Evolutionary conservation across 2,113 vertebrate genomes (phyloP), one percentile per base, ranked within the genome.

Genomic region (Cyprinodon variegatus): DNA sequence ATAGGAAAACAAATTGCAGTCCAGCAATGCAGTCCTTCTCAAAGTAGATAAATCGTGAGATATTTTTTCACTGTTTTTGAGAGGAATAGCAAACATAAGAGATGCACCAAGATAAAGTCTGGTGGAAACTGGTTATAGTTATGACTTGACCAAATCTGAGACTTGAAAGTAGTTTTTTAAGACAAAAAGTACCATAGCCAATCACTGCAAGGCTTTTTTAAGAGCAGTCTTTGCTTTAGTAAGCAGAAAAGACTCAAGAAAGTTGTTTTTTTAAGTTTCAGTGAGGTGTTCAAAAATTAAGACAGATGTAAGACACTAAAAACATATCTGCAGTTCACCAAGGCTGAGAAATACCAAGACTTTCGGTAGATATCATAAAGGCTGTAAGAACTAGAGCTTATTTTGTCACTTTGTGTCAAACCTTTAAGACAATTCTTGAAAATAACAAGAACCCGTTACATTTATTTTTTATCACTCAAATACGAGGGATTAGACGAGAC

Each of bases 1-100:
- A 87, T 80, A n/a, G 61, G 77, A 81, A 79, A 88, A 90, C 68
- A 90, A 90, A 86, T 81, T 76, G 81, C 69, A 64, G 63, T 69
- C 46, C 57, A 7, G 63, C 61, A 67, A 53, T 64, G 69, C 43
- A 61, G 65, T 68, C 46, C 70, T 64, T n/a, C 72, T 11, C 60
- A 74, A 68, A 86, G 22, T 46, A 62, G 14, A 62, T 38, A 39
- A 5, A 62, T 14, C n/a, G 17, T n/a, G 2, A 10, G 6, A 57
- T 57, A 29, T 61, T 61, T 7, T 6, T 17, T 17, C 15, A n/a
- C 41, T 6, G 41, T n/a, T 57, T 57, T n/a, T n/a, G 50, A 57
- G 50, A 57, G 17, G 9, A 57, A 57, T 57, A 20, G 17, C 50
- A 57, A 57, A 57, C 50, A 17, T 11, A 45, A 45, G 17, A n/a